Evolutionary conservation across 92 coral and sea anemone species (phyloP).

Genomic region (Plumapathes pennacea): DNA sequence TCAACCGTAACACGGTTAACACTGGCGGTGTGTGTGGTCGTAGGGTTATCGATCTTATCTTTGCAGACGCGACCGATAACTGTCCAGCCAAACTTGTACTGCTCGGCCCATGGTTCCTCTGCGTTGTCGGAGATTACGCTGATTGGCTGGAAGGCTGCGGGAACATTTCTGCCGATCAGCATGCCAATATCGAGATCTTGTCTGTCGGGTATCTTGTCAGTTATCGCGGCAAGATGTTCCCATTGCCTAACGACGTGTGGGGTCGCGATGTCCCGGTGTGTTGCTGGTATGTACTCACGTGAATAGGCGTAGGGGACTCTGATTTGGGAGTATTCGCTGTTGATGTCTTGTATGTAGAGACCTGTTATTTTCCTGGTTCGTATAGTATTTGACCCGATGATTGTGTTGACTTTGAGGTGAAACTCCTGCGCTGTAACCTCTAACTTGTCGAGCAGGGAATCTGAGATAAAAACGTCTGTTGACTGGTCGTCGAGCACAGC

Average conservation of each 20-base stretch:
- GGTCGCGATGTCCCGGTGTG: constrained; percentile 42
- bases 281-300: constrained; percentile 38
- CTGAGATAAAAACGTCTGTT: constrained; percentile 46
- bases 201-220: constrained; percentile 28
- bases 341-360: constrained; percentile 27
- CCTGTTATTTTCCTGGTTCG: constrained; percentile 29
- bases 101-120: constrained; percentile 48
- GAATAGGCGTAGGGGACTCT: constrained; percentile 18
- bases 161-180: constrained; percentile 34
- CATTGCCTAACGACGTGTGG: constrained; percentile 21
- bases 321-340: constrained; percentile 20
- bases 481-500: constrained; percentile 55
- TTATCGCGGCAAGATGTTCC: constrained; percentile 27
- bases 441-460: constrained; percentile 27
- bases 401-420: constrained; percentile 42
- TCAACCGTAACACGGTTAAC: constrained; percentile 24
- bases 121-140: constrained; percentile 28
- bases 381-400: constrained; percentile 45
- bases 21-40: constrained; percentile 1
- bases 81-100: constrained; percentile 46
- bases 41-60: constrained; percentile 8
- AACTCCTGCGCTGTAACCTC: constrained; percentile 26
- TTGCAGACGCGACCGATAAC: constrained; percentile 43
- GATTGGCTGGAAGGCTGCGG: constrained; percentile 35
- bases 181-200: constrained; percentile 11